Evolutionary conservation across 2,888 invertebrate genomes (phyloP), one percentile per base, ranked within the genome.

Genomic region (Sesamia inferens): DNA sequence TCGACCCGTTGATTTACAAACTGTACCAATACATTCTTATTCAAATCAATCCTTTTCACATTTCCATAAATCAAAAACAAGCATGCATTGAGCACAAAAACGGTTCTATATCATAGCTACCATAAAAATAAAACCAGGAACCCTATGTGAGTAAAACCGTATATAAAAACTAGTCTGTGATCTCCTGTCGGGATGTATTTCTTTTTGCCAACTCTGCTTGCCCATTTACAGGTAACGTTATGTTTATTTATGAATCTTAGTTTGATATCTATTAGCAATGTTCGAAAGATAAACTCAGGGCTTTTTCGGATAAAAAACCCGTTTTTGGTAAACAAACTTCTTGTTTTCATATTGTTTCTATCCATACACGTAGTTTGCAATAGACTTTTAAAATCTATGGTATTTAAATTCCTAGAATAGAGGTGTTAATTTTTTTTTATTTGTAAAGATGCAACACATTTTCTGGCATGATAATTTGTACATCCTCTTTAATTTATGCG

Each of bases 241-340:
- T 94, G 94, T 93, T 88, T 94, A 94, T 94, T 92, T 91, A 94
- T 94, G 88, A 89, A 88, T 85, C 84, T 86, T 85, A 88, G 84
- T 77, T 85, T 76, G 76, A 84, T 74, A 77, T 78, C 85, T 83
- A 85, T 82, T 86, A 85, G 76, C 79, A 57, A 74, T 76, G 68
- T 69, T 61, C 44, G 24, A 71, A 55, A 59, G 68, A 83, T 70
- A 81, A 59, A 31, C 57, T 65, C 39, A 10, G 71, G 10, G 11
- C 16, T 42, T 74, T 79, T 81, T 76, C 68, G 42, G 48, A 51
- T 47, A 72, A 78, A 58, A 44, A 71, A 65, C 48, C 31, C 24
- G 54, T 65, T 65, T 81, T 79, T 74, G 58, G 76, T 66, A 54
- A 75, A 24, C 13, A 76, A 55, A 79, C 79, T 59, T 72, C 64